phyloP scores from a whole-genome alignment of 1,140 invertebrate species.

The Bacillus rossius region DNA sequence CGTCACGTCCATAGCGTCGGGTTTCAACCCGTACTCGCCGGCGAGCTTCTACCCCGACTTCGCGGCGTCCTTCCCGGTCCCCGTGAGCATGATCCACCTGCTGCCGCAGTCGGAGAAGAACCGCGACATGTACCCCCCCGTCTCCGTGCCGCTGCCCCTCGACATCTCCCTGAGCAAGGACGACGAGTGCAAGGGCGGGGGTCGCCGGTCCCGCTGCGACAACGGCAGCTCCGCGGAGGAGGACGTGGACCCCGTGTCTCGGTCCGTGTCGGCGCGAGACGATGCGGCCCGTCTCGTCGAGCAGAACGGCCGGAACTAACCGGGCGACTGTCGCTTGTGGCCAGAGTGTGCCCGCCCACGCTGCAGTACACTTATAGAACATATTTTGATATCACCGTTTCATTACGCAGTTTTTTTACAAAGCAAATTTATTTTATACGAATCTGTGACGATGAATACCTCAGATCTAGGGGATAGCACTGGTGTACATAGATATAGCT shows the following conservation, averaged over 20 bases:
- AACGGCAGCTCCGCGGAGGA: slow-evolving; percentile 5
- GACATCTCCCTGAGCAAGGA: slow-evolving; percentile 50
- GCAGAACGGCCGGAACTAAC: slow-evolving; percentile 20
- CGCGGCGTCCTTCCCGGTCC: slow-evolving; percentile 68
- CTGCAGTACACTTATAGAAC: too few relatives aligned
- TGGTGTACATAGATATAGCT: too few relatives aligned
- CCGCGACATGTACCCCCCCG: slow-evolving; percentile 47
- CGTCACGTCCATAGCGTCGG: slow-evolving; percentile 26
- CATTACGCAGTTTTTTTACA: too few relatives aligned
- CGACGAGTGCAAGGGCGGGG: slow-evolving; percentile 33
- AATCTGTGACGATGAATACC: too few relatives aligned
- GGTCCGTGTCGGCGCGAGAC: slow-evolving; percentile 4
- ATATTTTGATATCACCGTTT: too few relatives aligned
- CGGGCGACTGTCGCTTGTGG: not conserved
- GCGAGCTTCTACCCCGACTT: slow-evolving; percentile 72
- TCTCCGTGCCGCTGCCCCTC: slow-evolving; percentile 44
- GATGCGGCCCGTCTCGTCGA: slow-evolving; percentile 10
- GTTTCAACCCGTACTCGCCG: slow-evolving; percentile 60
- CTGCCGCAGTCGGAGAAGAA: slow-evolving; percentile 70
- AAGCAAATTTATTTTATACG: too few relatives aligned
- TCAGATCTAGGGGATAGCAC: too few relatives aligned
- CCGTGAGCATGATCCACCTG: slow-evolving; percentile 75
- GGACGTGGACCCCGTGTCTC: slow-evolving; percentile 1
- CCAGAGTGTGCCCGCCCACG: not conserved
- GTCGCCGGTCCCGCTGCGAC: slow-evolving; percentile 2